These are phyloP conservation scores for Lutjanus argentimaculatus DNA, from an alignment of 2,797 vertebrate species.

Conservation along the genomic window DNA sequence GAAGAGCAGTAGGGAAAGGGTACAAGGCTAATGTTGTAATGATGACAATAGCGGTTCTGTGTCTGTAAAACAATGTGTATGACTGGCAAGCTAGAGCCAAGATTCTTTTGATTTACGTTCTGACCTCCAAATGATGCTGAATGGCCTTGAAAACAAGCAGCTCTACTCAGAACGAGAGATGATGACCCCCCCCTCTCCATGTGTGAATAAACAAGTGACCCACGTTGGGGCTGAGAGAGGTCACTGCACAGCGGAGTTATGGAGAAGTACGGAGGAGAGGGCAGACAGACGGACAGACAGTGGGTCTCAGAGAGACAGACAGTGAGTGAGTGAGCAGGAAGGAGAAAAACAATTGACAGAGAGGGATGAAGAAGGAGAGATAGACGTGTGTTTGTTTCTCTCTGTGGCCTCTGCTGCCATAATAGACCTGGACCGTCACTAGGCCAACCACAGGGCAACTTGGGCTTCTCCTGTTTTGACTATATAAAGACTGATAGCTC, in stretches of 20 bases:
- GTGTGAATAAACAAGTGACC: conserved; percentile 73
- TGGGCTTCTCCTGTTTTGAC: conserved; percentile 58
- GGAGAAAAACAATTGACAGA: conserved; percentile 23
- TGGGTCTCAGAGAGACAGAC: conserved; percentile 42
- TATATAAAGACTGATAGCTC: conserved; percentile 70
- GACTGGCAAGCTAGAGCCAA: conserved; percentile 39
- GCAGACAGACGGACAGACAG: conserved; percentile 66
- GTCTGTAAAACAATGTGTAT: conserved; percentile 60
- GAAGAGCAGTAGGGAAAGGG: conserved; percentile 51
- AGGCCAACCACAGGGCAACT: conserved; percentile 33
- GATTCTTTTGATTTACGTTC: conserved; percentile 67
- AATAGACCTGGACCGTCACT: conserved; percentile 23
- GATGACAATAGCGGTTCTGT: conserved; percentile 74
- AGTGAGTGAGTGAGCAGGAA: conserved; percentile 28
- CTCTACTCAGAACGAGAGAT: conserved; percentile 45
- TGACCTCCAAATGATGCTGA: conserved; percentile 55
- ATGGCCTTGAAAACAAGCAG: conserved; percentile 60
- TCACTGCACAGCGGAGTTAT: conserved; percentile 67
- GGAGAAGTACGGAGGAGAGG: conserved; percentile 46
- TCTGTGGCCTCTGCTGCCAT: conserved; percentile 58
- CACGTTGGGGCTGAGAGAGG: conserved; percentile 64
- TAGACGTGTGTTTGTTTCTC: conserved; percentile 60
- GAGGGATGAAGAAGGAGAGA: conserved; percentile 20
- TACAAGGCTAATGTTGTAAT: conserved; percentile 69
- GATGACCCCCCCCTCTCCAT: conserved; percentile 42